A percentile compares a stretch with the other conserved stretches of the same genome.
These are phyloP conservation scores for Idris sp. DNA, from an alignment of 1,140 invertebrate species.

Conservation along the genomic window DNA sequence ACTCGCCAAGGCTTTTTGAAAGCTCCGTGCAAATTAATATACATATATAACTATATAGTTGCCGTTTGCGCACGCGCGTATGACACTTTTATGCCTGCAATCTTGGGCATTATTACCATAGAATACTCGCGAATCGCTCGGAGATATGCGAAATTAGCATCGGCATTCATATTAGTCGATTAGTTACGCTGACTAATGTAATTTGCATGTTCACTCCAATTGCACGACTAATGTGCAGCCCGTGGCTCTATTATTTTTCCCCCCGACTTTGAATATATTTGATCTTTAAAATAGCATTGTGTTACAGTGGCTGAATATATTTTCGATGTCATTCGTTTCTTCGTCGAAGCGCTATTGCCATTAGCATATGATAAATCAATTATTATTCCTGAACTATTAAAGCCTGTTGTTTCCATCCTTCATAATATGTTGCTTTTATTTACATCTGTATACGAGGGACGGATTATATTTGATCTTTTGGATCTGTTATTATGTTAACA, in stretches of 20 bases:
- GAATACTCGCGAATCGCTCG: conserved; percentile 63
- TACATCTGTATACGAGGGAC: background rate
- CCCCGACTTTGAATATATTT: conserved; percentile 26
- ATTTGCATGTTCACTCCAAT: conserved; percentile 42
- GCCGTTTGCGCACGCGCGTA: conserved; percentile 5
- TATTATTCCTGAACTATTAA: conserved; percentile 14
- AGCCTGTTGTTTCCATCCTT: conserved; percentile 15
- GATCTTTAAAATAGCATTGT: conserved; percentile 44
- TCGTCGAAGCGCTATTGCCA: conserved; percentile 15
- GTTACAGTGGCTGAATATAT: conserved; percentile 5
- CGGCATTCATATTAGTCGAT: conserved; percentile 39
- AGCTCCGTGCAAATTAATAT: conserved; percentile 70
- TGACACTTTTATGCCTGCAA: conserved; percentile 61
- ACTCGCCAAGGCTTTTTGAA: conserved; percentile 71
- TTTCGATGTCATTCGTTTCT: conserved; percentile 32
- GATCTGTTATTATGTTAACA: conserved; percentile 15
- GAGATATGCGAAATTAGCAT: conserved; percentile 46
- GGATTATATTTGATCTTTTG: conserved; percentile 34
- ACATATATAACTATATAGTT: too few relatives aligned
- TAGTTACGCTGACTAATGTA: conserved; percentile 55
- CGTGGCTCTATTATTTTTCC: conserved; percentile 24
- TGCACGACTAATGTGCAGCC: conserved; percentile 7
- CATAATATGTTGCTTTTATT: conserved; percentile 19
- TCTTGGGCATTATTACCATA: conserved; percentile 47
- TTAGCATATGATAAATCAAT: conserved; percentile 46